Percentiles rank a stretch among this genome's conserved stretches.
phyloP scores from a whole-genome alignment of 1,140 invertebrate genomes.

The Drosophila paulistorum region DNA sequence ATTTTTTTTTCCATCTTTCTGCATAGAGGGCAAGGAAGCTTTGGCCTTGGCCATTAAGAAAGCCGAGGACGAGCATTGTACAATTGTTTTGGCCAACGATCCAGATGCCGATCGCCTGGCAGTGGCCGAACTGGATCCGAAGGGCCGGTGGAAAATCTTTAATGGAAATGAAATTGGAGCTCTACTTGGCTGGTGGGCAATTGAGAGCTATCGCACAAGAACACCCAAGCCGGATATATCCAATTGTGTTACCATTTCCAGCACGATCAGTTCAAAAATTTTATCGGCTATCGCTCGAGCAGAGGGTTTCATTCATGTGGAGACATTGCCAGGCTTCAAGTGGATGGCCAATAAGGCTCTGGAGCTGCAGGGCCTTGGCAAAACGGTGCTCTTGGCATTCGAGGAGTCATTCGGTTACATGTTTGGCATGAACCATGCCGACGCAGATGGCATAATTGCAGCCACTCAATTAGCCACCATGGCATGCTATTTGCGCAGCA shows the following conservation, averaged over 20 bases:
- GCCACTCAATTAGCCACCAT: slow-evolving; percentile 92
- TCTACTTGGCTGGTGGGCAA: slow-evolving; percentile 96
- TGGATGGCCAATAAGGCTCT: slow-evolving; percentile 98
- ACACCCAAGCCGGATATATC: slow-evolving; percentile 83
- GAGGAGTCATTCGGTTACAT: slow-evolving; percentile 99
- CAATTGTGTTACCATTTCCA: slow-evolving; percentile 93
- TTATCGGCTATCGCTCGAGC: slow-evolving; percentile 91
- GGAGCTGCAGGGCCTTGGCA: slow-evolving; percentile 88
- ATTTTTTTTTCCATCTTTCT: neutral
- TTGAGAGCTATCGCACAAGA: slow-evolving; percentile 86
- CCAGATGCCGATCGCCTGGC: slow-evolving; percentile 98
- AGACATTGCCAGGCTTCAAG: slow-evolving; percentile 99
- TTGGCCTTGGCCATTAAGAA: slow-evolving; percentile 92
- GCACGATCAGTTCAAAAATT: slow-evolving; percentile 98
- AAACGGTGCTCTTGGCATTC: slow-evolving; percentile 95
- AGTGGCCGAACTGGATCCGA: slow-evolving; percentile 90
- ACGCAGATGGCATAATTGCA: slow-evolving; percentile 98
- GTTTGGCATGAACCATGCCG: slow-evolving; percentile 92
- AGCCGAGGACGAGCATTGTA: slow-evolving; percentile 89
- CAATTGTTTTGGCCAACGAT: slow-evolving; percentile 97
- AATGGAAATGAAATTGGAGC: slow-evolving; percentile 98
- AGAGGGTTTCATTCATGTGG: slow-evolving; percentile 95
- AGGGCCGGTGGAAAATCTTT: slow-evolving; percentile 95
- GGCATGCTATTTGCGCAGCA: slow-evolving; percentile 88
- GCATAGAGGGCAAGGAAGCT: slow-evolving; percentile 92